Conservation (phyloP, 1,140 invertebrate genomes). For the Scaptomyza pallida region DNA sequence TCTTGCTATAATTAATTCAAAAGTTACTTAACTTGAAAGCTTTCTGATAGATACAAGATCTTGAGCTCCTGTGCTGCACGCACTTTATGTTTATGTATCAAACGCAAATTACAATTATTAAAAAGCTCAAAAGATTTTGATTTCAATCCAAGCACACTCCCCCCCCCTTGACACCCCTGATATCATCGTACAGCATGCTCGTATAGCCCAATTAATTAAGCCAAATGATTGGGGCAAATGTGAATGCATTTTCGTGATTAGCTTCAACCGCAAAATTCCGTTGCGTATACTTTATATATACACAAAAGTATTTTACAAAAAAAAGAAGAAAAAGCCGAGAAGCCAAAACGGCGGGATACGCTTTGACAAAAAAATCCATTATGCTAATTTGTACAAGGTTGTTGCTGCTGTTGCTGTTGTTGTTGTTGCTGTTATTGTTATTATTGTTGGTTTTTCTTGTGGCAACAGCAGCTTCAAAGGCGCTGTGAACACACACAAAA, state of each 20-base stretch:
- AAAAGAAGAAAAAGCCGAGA: too few species aligned
- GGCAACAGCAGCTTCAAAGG: constrained; percentile 61
- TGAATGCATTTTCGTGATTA: constrained; percentile 80
- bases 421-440: constrained; percentile 26
- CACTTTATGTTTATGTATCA: background rate
- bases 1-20: background rate
- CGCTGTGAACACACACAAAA: constrained; percentile 64
- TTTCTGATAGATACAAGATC: background rate
- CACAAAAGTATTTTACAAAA: constrained; percentile 51
- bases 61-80: background rate
- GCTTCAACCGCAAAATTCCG: constrained; percentile 64
- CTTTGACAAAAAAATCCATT: constrained; percentile 80
- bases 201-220: constrained; percentile 73
- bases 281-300: constrained; percentile 16
- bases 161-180: constrained; percentile 15
- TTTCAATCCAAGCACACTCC: constrained; percentile 35
- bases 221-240: constrained; percentile 77
- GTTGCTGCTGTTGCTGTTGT: constrained; percentile 37
- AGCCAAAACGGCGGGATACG: constrained; percentile 34
- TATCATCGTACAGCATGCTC: constrained; percentile 6
- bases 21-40: background rate
- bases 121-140: constrained; percentile 60
- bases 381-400: constrained; percentile 76
- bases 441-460: constrained; percentile 24
- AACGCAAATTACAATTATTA: background rate